Conservation (phyloP, 2,888 invertebrate genomes). For the Trissoscelio sp. region DNA sequence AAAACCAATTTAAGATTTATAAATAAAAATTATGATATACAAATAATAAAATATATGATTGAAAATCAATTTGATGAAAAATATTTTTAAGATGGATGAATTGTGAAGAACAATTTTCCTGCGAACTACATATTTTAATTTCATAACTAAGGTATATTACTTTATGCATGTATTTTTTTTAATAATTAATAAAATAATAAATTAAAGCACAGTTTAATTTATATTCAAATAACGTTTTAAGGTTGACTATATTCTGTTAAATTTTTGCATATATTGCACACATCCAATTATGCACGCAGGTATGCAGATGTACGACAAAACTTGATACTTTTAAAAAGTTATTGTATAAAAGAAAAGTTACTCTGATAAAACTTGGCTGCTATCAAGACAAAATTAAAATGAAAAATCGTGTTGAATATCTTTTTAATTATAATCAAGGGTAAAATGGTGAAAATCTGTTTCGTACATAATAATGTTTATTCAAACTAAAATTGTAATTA, state of each 20-base stretch:
- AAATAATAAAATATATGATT: too few species aligned
- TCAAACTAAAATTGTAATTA: background rate
- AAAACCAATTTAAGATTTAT: too few species aligned
- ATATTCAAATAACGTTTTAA: constrained; percentile 22
- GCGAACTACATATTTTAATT: too few species aligned
- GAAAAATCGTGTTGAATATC: background rate
- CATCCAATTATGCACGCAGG: constrained; percentile 25
- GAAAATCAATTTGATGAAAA: too few species aligned
- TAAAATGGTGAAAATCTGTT: background rate
- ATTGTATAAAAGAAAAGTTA: constrained; percentile 26
- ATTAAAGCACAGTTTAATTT: background rate
- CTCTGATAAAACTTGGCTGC: constrained; percentile 2
- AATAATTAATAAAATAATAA: constrained; percentile 9
- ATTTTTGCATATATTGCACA: constrained; percentile 20
- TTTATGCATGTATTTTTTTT: too few species aligned
- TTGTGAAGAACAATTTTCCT: background rate
- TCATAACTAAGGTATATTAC: too few species aligned
- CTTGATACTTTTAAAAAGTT: constrained; percentile 28
- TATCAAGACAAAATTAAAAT: constrained; percentile 19
- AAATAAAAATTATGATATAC: too few species aligned
- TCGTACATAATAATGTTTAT: too few species aligned
- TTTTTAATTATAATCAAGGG: background rate
- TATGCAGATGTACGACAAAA: constrained; percentile 29
- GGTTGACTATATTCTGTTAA: constrained; percentile 7
- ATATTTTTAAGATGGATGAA: too few species aligned